These are phyloP conservation scores for Syngnathoides biaculeatus DNA, from an alignment of 2,113 vertebrate genomes.

Conservation along the genomic window DNA sequence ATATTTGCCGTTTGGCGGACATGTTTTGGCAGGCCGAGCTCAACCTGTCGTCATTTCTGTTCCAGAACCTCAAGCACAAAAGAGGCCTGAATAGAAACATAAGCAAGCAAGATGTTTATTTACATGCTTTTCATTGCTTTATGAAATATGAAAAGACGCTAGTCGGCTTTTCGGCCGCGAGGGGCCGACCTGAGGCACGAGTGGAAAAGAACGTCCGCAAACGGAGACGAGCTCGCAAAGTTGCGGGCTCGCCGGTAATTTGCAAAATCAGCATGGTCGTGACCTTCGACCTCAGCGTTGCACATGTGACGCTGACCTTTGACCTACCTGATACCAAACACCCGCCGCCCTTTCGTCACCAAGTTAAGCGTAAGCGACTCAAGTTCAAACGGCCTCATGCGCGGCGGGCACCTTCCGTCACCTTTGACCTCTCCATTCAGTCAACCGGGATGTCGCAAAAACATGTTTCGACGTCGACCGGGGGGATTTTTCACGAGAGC, in stretches of 20 bases:
- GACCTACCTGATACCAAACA: neutral
- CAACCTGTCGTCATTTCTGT: neutral
- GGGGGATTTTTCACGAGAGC: no score
- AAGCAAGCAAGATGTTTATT: neutral
- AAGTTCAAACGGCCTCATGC: no score
- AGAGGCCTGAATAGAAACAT: neutral
- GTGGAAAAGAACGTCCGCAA: no score
- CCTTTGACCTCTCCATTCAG: no score
- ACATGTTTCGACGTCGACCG: no score
- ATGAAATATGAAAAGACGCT: neutral
- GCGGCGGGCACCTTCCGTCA: no score
- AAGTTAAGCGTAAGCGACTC: no score
- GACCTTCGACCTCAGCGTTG: neutral
- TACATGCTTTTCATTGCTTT: neutral
- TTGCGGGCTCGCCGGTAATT: neutral
- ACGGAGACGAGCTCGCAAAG: no score
- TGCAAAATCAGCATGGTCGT: neutral
- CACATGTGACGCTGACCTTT: neutral
- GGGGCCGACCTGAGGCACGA: no score
- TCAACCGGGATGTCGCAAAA: no score
- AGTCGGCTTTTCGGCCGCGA: no score
- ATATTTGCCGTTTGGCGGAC: neutral
- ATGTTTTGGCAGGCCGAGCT: neutral
- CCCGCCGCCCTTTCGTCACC: neutral
- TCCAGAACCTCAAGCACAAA: neutral